Evolutionary conservation across 1,140 invertebrate genomes (phyloP), one percentile per base, ranked within the genome.

Genomic region (Steinernema khuongi): DNA sequence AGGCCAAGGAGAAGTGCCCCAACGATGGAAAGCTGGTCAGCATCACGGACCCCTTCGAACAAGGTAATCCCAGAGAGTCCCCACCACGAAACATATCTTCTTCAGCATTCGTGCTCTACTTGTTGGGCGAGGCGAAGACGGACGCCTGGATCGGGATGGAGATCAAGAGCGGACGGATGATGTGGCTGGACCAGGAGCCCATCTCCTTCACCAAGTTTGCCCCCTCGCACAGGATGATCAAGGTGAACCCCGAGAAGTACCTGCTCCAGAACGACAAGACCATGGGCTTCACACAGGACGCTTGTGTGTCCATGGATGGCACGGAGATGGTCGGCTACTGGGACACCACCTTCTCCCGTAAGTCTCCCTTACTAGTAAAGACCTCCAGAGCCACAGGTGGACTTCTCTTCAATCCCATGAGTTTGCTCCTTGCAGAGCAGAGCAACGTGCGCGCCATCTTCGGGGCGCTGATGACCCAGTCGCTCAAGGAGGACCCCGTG

Each of bases 91-190:
- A 4, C 2, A 60, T 22, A 60, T 60, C 50, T n/a, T 60, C 14
- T 60, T 7, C 50, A 60, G 50, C 50, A n/a, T 60, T 60, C 50
- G 50, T 60, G 4, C 4, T 26, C 19, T 11, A 14, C 14, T 22
- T 60, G 7, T 22, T 60, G 14, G 50, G 50, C 50, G 50, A 60
- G 26, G 22, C 19, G 11, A 60, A 60, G 22, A 60, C 19, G 50
- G 50, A 60, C 50, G 50, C 50, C 4, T 60, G 50, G 50, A 60
- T 60, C 11, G 50, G 50, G 26, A 60, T 60, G 50, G 50, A 60
- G 50, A 60, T 60, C 50, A 60, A 11, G 2, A 22, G 22, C 11
- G 50, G 50, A 22, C 14, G 26, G 22, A 60, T 60, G 50, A 60
- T 22, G 50, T 60, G 50, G 50, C 11, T 60, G 14, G 50, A 60